Percentiles rank a stretch among this genome's conserved stretches.
phyloP scores from a whole-genome alignment of 1,140 invertebrate species.

The Drosophila bocki region DNA sequence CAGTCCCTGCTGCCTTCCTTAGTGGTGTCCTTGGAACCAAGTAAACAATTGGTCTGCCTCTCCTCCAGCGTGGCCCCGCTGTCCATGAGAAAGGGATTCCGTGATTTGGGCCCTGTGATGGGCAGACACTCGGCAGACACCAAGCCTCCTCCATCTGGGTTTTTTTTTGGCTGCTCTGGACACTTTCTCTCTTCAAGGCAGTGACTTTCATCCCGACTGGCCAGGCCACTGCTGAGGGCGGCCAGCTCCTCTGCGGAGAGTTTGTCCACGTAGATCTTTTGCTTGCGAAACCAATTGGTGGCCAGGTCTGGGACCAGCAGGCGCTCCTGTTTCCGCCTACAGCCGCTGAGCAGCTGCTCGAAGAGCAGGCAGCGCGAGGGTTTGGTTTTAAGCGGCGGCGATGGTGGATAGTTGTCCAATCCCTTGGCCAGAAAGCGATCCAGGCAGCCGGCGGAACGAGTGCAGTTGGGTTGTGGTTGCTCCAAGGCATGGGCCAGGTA shows the following conservation, averaged over 20 bases:
- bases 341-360: conserved; percentile 40
- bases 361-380: conserved; percentile 16
- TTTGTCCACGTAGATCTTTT: conserved; percentile 57
- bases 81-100: conserved; percentile 22
- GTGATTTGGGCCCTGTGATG: neutral
- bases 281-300: conserved; percentile 73
- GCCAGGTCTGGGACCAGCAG: conserved; percentile 72
- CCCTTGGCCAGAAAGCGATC: conserved; percentile 26
- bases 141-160: neutral
- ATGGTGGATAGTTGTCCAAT: conserved; percentile 49
- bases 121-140: conserved; percentile 13
- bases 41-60: neutral
- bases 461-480: neutral
- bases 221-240: neutral
- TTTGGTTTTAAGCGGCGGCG: neutral
- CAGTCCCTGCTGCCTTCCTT: conserved; percentile 14
- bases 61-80: neutral
- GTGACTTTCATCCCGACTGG: neutral
- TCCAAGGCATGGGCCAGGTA: conserved; percentile 18
- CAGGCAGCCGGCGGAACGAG: neutral
- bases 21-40: no score
- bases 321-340: conserved; percentile 38
- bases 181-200: neutral
- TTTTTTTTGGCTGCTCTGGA: neutral
- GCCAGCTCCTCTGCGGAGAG: conserved; percentile 24